Evolutionary conservation across 1,140 invertebrate species (phyloP), one percentile per base, ranked within the genome.

Genomic region (Procambarus virginalis): DNA sequence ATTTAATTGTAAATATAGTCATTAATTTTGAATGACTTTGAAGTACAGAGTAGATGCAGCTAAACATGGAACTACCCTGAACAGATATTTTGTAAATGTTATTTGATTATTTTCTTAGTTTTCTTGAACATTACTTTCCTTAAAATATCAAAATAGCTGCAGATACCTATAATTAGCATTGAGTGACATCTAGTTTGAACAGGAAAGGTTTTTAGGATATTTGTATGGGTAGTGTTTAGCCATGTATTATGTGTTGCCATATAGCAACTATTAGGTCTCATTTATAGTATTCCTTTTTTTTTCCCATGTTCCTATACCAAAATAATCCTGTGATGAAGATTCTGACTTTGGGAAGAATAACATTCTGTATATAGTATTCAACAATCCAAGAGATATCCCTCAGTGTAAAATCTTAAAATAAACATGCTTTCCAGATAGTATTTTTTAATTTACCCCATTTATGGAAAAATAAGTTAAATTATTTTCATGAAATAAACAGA

Each of bases 311-410:
- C 73, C 80, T 83, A 82, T 82, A 82, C 79, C 60, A 73, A 77
- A 89, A 89, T 83, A 58, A 83, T 83, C 64, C 73, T 89, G 86
- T 89, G 86, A 89, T 89, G 79, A 60, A 80, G 80, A 89, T 77
- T 89, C 58, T 83, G 68, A 83, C 75, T 89, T 82, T 82, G 77
- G 79, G 60, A 80, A 89, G 70, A 77, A 76, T 81, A 88, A 83
- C 34, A 82, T 60, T 83, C 84, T 89, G 86, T 89, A 83, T 75
- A 89, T 89, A 89, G 14, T 76, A 83, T 83, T 86, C 79, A 83
- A 64, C 70, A 89, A 76, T 82, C 73, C 73, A 83, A 83, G 60
- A 89, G 79, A 81, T 80, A 87, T 87, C 82, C 55, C 84, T 78
- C 84, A 77, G 79, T 89, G 80, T 83, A 88, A 89, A 89, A 76